Base-by-base conservation (phyloP, 2,797 vertebrate species). In the Pantherophis alleghaniensis region DNA sequence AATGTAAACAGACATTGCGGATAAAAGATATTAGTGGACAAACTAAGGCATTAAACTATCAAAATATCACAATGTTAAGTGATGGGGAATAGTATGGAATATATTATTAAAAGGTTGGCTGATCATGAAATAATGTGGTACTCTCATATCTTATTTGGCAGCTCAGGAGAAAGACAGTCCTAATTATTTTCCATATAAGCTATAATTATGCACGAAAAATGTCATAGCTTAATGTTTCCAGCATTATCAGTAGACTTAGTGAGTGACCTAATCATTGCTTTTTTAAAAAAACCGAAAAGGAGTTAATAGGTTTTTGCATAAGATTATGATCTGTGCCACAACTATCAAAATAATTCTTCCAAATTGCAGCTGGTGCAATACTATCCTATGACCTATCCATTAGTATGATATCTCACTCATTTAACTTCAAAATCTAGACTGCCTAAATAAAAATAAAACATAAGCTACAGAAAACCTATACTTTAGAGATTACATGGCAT, bases 151-250 rank as follows among this genome's bases (percentile, higher is more conserved):
- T 57, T 32, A 57, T 56, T 57, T 92, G 57, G 32, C 61, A 91
- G 91, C 16, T 47, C 60, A 0, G 66, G 26, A n/a, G 57, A 24
- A 92, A 60, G 61, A 55, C 18, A 94, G 88, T 28, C 89, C 89
- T 88, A 51, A 86, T 83, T 90, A 91, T 57, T 42, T 92, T 93
- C 91, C 93, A 55, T 90, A 24, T 60, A 94, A 93, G 12, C 11
- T 20, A 92, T 93, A 61, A 42, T 51, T 1, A 0, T 47, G 91
- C 69, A 83, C 63, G 20, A 90, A 89, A 89, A 91, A 95, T 47
- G 51, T 87, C 91, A 94, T 14, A 66, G 37, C 3, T 37, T 93
- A 94, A 1, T n/a, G 88, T 89, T 94, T 95, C 94, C 20, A 94
- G 57, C 37, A 53, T 53, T 42, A 7, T 7, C 90, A 20, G 20